Conservation (phyloP, 2,797 vertebrate genomes). For the Chrosomus eos region DNA sequence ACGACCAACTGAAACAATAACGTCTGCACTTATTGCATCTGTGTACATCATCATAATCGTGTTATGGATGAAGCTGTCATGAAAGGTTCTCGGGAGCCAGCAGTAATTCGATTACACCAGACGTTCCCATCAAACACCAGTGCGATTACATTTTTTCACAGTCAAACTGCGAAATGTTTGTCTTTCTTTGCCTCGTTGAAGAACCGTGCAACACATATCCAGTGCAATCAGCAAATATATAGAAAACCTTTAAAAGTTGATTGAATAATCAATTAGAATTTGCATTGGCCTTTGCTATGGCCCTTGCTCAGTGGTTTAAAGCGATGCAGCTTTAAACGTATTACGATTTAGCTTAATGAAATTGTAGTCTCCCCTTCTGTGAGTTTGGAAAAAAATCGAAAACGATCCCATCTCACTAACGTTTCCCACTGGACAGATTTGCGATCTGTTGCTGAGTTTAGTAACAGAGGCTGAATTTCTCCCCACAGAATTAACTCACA, state of each 20-base stretch:
- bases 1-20: constrained; percentile 31
- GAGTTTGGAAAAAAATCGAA: constrained; percentile 41
- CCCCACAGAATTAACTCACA: constrained; percentile 21
- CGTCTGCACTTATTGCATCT: constrained; percentile 23
- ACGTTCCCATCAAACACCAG: constrained; percentile 29
- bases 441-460: constrained; percentile 20
- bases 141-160: constrained; percentile 15
- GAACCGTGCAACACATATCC: neutral
- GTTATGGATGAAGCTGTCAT: constrained; percentile 30
- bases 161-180: constrained; percentile 14
- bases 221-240: constrained; percentile 29
- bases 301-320: constrained; percentile 58
- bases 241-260: constrained; percentile 59
- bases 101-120: constrained; percentile 26
- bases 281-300: constrained; percentile 36
- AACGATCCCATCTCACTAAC: constrained; percentile 4
- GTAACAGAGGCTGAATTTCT: constrained; percentile 27
- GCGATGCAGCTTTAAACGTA: constrained; percentile 49
- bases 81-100: constrained; percentile 12
- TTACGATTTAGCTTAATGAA: constrained; percentile 62
- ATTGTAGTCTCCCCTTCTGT: constrained; percentile 57
- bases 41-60: constrained; percentile 40
- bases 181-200: neutral
- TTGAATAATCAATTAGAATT: constrained; percentile 51
- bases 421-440: constrained; percentile 28